Evolutionary conservation across 1,140 invertebrate genomes (phyloP).

Genomic region (Drosophila guanche): DNA sequence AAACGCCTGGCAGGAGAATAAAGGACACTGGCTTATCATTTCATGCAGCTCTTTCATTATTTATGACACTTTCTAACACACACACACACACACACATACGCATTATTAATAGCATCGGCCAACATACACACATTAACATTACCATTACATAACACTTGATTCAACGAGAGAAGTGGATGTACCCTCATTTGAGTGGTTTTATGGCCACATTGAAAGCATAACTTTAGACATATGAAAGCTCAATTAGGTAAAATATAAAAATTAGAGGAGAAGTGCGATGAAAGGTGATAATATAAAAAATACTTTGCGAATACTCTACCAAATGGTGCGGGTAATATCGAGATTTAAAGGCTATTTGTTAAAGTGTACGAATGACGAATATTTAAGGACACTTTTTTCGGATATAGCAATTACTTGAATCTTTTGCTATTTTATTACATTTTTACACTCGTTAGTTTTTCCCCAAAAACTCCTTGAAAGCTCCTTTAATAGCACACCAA

Average conservation of each 20-base stretch:
- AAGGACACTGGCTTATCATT: constrained; percentile 22
- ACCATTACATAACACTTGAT: too few relatives aligned
- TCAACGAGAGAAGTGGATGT: too few relatives aligned
- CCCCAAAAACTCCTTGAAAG: not conserved
- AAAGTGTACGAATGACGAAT: not conserved
- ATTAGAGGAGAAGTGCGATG: not conserved
- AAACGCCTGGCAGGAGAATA: constrained; percentile 3
- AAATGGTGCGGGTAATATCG: not conserved
- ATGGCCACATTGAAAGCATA: constrained; percentile 26
- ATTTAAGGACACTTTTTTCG: too few relatives aligned
- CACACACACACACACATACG: not conserved
- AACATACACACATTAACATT: constrained; percentile 4
- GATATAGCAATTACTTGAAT: too few relatives aligned
- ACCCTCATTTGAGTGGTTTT: not conserved
- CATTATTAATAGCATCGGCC: not conserved
- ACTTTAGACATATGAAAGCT: constrained; percentile 1
- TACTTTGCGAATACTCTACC: not conserved
- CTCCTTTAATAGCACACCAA: not conserved
- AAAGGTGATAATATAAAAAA: not conserved
- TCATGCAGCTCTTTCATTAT: constrained; percentile 6
- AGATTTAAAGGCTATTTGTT: not conserved
- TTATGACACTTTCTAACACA: constrained; percentile 5
- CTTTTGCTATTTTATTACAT: too few relatives aligned
- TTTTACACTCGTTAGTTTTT: not conserved
- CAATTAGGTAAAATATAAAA: constrained; percentile 4